Conservation (phyloP, 2,797 vertebrate species). For the Poecilia wingei region DNA sequence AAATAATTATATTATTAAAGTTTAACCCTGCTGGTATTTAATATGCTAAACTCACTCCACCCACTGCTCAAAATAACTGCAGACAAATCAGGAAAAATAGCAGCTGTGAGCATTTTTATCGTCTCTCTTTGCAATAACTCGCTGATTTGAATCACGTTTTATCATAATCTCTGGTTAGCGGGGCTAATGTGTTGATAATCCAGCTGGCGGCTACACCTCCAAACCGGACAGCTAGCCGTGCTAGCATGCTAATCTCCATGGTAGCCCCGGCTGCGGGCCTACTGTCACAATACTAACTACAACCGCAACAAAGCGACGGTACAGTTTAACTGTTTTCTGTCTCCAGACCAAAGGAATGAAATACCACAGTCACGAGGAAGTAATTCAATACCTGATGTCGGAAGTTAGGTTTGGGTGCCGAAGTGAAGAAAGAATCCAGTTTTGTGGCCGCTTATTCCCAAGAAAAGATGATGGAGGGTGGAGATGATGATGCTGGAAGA, state of each 20-base stretch:
- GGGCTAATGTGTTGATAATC: slow-evolving; percentile 20
- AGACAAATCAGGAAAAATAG: background rate
- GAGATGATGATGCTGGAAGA: slow-evolving; percentile 75
- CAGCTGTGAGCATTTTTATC: background rate
- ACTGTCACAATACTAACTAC: slow-evolving; percentile 12
- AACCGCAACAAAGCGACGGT: slow-evolving; percentile 38
- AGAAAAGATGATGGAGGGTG: slow-evolving; percentile 43
- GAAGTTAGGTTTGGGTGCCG: slow-evolving; percentile 1
- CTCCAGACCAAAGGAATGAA: background rate
- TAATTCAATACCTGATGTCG: slow-evolving; percentile 57
- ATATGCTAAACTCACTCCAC: slow-evolving; percentile 23
- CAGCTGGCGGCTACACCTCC: slow-evolving; percentile 17
- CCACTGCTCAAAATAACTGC: slow-evolving; percentile 9
- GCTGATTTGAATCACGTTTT: fast-evolving
- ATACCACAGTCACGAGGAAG: background rate
- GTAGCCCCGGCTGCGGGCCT: slow-evolving; percentile 58
- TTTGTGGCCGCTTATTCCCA: slow-evolving; percentile 15
- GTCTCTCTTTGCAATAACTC: background rate
- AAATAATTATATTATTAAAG: background rate
- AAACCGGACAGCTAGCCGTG: slow-evolving; percentile 15
- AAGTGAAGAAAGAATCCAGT: slow-evolving; percentile 23
- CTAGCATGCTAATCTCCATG: slow-evolving; percentile 73
- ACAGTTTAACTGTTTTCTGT: background rate
- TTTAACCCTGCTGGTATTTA: background rate
- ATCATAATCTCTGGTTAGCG: fast-evolving